A percentile compares a stretch with the other conserved stretches of the same genome.
phyloP scores from a whole-genome alignment of 37 sponge, comb jelly and placozoan genomes.

The Geodia barretti region DNA sequence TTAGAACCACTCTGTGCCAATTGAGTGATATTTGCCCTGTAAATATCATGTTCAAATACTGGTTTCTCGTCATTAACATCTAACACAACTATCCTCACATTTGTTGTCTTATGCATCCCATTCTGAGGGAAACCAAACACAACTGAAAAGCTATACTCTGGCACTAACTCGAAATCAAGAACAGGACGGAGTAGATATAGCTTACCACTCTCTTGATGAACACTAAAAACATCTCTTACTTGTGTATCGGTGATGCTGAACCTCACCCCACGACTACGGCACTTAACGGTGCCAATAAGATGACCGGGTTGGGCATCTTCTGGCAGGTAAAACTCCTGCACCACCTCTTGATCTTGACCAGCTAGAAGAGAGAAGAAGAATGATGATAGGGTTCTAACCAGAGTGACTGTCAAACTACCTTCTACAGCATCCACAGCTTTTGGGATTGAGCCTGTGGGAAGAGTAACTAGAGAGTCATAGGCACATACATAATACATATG shows the following conservation, averaged over 20 bases:
- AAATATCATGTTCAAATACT: neutral
- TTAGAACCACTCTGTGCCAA: neutral
- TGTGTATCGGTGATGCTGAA: neutral
- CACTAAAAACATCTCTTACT: neutral
- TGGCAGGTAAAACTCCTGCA: constrained; percentile 3
- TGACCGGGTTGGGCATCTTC: constrained; percentile 10
- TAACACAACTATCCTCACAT: constrained; percentile 15
- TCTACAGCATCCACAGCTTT: no score
- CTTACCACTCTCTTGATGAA: constrained; percentile 26
- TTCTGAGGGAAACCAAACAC: neutral
- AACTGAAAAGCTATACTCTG: constrained; percentile 8
- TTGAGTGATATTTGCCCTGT: neutral
- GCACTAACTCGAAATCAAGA: constrained; percentile 17
- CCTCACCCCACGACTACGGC: neutral
- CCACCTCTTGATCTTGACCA: neutral
- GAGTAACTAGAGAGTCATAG: no score
- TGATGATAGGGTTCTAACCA: no score
- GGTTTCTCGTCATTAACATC: constrained; percentile 53
- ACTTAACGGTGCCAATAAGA: neutral
- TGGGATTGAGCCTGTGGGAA: no score
- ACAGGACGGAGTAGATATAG: neutral
- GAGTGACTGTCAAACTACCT: no score
- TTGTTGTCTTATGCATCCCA: neutral
- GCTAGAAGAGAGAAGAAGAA: no score
- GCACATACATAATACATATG: no score